Conservation (phyloP, 2,888 invertebrate species). For the Leptogaster cylindrica region DNA sequence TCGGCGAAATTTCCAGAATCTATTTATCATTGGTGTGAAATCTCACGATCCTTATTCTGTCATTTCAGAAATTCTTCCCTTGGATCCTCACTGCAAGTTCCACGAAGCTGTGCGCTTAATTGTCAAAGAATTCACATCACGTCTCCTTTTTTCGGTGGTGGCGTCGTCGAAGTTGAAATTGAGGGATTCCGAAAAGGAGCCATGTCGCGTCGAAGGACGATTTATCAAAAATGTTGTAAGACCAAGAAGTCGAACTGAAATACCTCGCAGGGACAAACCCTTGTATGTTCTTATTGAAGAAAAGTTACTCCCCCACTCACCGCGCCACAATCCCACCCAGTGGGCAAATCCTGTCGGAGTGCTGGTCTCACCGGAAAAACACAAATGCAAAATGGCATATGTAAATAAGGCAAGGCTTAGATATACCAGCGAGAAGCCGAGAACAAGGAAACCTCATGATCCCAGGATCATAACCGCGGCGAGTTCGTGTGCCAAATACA, state of each 20-base stretch:
- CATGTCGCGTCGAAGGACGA: constrained; percentile 20
- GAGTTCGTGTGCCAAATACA: background rate
- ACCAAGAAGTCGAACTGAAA: constrained; percentile 8
- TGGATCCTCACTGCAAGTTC: too few relatives aligned
- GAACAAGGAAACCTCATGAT: constrained; percentile 15
- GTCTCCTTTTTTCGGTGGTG: background rate
- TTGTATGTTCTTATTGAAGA: constrained; percentile 6
- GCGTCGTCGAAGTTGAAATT: background rate
- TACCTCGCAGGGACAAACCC: background rate
- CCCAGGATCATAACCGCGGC: constrained; percentile 10
- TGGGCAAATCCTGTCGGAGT: too few relatives aligned
- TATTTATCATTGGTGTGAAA: constrained; percentile 11
- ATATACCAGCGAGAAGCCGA: background rate
- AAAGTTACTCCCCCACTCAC: constrained; percentile 3
- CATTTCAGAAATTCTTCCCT: constrained; percentile 23
- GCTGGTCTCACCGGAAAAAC: too few relatives aligned
- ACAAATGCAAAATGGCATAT: background rate
- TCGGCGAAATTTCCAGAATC: background rate
- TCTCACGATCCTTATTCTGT: background rate
- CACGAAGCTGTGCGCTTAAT: background rate
- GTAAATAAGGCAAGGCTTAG: background rate
- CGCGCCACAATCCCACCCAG: background rate
- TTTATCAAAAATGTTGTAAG: constrained; percentile 38
- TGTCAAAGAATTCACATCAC: constrained; percentile 34
- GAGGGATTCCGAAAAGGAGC: background rate